Evolutionary conservation across 2,888 invertebrate species (phyloP).

Genomic region (Apodemia mormo): DNA sequence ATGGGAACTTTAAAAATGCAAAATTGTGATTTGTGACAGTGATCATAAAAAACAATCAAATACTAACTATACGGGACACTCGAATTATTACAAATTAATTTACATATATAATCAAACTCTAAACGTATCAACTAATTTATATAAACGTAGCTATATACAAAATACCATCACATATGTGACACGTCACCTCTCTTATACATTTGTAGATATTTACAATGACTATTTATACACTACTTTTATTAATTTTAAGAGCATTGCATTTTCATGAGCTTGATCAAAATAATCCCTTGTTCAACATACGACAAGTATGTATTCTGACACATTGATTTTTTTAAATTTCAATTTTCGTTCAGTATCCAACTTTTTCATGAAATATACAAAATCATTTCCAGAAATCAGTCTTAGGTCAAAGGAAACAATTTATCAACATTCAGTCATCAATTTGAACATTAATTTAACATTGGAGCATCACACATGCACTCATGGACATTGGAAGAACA

Average conservation of each 20-base stretch:
- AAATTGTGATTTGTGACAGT: constrained; percentile 78
- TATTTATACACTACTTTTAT: constrained; percentile 68
- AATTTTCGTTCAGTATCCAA: constrained; percentile 17
- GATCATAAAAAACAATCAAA: constrained; percentile 68
- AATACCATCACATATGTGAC: constrained; percentile 67
- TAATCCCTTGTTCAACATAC: constrained; percentile 65
- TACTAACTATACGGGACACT: constrained; percentile 69
- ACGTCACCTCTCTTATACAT: constrained; percentile 65
- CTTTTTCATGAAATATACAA: constrained; percentile 26
- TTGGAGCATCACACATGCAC: neutral
- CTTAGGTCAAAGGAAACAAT: constrained; percentile 71
- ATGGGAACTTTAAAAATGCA: constrained; percentile 62
- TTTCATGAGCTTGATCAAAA: constrained; percentile 75
- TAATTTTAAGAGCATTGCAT: constrained; percentile 69
- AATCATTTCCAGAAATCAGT: constrained; percentile 54
- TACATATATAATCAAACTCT: constrained; percentile 73
- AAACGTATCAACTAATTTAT: constrained; percentile 65
- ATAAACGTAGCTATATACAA: constrained; percentile 78
- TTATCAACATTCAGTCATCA: constrained; percentile 30
- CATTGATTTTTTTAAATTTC: neutral
- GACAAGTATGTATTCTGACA: constrained; percentile 25
- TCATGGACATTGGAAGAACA: neutral
- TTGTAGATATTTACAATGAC: constrained; percentile 79
- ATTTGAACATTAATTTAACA: constrained; percentile 25
- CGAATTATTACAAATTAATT: constrained; percentile 73